A percentile compares a stretch with the other conserved stretches of the same genome.
Evolutionary conservation across 2,113 vertebrate species (phyloP).

Genomic region (Isurus oxyrinchus): DNA sequence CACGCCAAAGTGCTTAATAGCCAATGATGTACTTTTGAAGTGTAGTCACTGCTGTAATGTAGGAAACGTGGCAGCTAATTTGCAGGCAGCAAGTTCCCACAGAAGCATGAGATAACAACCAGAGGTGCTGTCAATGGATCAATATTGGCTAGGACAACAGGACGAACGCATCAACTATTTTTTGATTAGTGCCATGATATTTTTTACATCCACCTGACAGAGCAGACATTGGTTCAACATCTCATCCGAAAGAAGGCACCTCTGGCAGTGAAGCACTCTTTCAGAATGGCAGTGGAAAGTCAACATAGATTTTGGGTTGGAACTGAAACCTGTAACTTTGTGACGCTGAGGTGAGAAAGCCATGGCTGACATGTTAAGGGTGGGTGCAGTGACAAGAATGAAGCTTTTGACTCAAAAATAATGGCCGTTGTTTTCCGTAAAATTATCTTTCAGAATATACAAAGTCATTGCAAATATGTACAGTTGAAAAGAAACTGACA

Average conservation of each 20-base stretch:
- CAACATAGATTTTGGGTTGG: neutral
- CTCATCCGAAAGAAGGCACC: neutral
- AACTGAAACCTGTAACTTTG: neutral
- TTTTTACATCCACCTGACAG: neutral
- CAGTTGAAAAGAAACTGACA: neutral
- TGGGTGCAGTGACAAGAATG: neutral
- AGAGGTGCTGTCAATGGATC: neutral
- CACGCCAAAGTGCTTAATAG: neutral
- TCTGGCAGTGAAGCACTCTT: neutral
- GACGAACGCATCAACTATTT: neutral
- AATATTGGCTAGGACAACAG: neutral
- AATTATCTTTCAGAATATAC: neutral
- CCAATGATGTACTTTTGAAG: neutral
- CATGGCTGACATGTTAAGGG: neutral
- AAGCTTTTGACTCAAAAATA: neutral
- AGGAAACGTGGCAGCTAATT: neutral
- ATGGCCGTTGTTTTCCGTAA: neutral
- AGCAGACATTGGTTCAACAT: neutral
- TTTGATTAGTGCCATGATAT: neutral
- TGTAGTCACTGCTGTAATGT: neutral
- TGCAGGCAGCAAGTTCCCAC: neutral
- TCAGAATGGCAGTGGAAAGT: neutral
- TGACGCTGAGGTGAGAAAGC: neutral
- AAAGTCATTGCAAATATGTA: neutral
- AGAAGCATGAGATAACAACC: neutral